Base-by-base conservation (phyloP, 2,113 vertebrate genomes). In the Oxyruncus cristatus region DNA sequence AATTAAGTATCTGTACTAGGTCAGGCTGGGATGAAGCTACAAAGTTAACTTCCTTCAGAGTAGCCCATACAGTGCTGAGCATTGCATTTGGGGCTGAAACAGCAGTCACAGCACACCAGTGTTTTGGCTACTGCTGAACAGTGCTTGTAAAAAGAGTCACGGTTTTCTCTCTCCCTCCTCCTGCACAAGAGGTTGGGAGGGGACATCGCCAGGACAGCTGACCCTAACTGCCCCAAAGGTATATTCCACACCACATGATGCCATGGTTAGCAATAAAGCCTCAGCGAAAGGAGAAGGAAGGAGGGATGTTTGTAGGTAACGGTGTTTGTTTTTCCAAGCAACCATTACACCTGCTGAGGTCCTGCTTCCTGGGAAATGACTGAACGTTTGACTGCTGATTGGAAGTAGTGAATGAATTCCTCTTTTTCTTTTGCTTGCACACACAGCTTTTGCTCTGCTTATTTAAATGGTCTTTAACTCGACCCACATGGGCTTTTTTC, bases 331-430 rank as follows among this genome's bases (percentile, higher is more conserved):
- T 55, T 73, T 46, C 49, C 42, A 92, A 91, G 39, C 16, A 74
- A 33, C 21, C 2, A 2, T 27, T 33, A 67, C 17, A 82, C 13
- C 28, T 59, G 47, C 26, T 50, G 73, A 89, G 35, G 50, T 6
- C 35, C 59, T 42, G 28, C 52, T 75, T 72, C 71, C 52, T 37
- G 50, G 63, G 35, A 95, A 66, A 9, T 19, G 27, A 37, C 26
- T 78, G 65, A 65, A 74, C 20, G 27, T 78, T 75, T 56, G 50
- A 12, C 35, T n/a, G 58, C 52, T 0, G 0, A 53, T 30, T 6
- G 42, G 12, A 76, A 93, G 10, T 1, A 92, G 46, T 8, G 13
- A 89, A 87, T 11, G 0, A 85, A 92, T 58, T 81, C 55, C 24
- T 49, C 47, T 80, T 92, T 41, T 62, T 70, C 61, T 72, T 72